Percentiles rank a stretch among this genome's conserved stretches.
phyloP scores from a whole-genome alignment of 2,113 vertebrate species.

The Myxocyprinus asiaticus region DNA sequence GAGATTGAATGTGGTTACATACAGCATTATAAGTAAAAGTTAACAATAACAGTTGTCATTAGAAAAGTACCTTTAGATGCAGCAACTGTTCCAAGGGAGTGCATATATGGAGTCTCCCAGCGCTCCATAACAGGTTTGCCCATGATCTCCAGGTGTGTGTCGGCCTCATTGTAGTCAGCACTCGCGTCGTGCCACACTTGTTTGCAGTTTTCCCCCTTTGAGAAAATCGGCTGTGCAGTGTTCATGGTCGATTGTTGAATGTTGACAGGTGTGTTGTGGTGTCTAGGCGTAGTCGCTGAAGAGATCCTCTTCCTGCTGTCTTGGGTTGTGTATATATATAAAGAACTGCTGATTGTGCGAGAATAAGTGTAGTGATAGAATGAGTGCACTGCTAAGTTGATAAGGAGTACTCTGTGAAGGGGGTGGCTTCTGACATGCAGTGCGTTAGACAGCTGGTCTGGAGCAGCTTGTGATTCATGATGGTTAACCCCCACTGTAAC shows the following conservation, averaged over 20 bases:
- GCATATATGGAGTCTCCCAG: conserved; percentile 98
- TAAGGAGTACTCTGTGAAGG: conserved; percentile 43
- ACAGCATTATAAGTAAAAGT: too few species aligned
- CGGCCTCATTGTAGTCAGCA: conserved; percentile 81
- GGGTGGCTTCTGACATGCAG: conserved; percentile 30
- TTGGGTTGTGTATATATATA: conserved; percentile 62
- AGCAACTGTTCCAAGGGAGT: conserved; percentile 83
- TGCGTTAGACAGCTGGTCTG: conserved; percentile 28
- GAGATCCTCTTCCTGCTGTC: conserved; percentile 48
- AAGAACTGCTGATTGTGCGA: conserved; percentile 71
- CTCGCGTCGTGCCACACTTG: conserved; percentile 78
- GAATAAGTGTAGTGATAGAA: conserved; percentile 28
- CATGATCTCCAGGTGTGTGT: conserved; percentile 90
- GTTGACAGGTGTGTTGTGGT: conserved; percentile 14
- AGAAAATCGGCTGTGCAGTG: conserved; percentile 77
- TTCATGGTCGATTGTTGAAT: conserved; percentile 64
- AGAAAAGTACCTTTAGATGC: conserved; percentile 82
- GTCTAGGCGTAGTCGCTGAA: conserved; percentile 33
- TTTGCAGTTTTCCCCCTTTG: conserved; percentile 86
- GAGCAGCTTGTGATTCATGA: conserved; percentile 6
- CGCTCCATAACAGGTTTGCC: conserved; percentile 98
- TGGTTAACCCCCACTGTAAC: conserved; percentile 28
- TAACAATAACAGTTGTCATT: neutral
- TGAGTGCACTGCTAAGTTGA: conserved; percentile 26
- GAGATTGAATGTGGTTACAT: too few species aligned